These are phyloP conservation scores for Cataglyphis albicans DNA, from an alignment of 2,888 invertebrate species.

Conservation along the genomic window DNA sequence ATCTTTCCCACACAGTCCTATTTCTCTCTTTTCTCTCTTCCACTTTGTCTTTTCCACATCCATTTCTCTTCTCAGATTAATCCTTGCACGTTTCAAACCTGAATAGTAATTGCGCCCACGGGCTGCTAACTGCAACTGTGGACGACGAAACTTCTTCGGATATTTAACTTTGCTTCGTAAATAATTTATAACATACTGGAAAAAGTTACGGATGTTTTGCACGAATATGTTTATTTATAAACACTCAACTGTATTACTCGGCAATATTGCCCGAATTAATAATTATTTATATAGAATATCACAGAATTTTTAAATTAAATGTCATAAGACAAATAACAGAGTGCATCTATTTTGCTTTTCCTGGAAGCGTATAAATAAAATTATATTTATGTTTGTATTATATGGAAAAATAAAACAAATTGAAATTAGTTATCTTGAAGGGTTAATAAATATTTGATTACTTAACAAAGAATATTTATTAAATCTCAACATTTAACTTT, in stretches of 20 bases:
- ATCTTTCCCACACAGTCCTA: neutral
- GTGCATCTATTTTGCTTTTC: neutral
- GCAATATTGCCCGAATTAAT: neutral
- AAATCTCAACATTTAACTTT: neutral
- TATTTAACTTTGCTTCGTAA: conserved; percentile 18
- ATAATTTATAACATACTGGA: conserved; percentile 30
- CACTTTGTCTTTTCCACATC: neutral
- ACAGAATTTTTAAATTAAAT: conserved; percentile 14
- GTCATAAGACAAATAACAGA: neutral
- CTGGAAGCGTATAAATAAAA: neutral
- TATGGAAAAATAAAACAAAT: neutral
- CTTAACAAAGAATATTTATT: neutral
- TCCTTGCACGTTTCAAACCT: conserved; percentile 6
- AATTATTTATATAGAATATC: neutral
- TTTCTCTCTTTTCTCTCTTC: neutral
- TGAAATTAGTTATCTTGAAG: neutral
- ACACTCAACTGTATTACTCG: neutral
- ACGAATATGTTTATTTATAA: conserved; percentile 1
- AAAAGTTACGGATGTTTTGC: neutral
- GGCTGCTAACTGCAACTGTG: conserved; percentile 7
- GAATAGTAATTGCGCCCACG: conserved; percentile 19
- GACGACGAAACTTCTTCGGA: conserved; percentile 24
- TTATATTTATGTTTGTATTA: neutral
- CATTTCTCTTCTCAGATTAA: conserved; percentile 10
- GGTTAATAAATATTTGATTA: neutral